These are phyloP conservation scores for Lepidocolaptes lacrymiger DNA, from an alignment of 2,797 vertebrate genomes.

Conservation along the genomic window DNA sequence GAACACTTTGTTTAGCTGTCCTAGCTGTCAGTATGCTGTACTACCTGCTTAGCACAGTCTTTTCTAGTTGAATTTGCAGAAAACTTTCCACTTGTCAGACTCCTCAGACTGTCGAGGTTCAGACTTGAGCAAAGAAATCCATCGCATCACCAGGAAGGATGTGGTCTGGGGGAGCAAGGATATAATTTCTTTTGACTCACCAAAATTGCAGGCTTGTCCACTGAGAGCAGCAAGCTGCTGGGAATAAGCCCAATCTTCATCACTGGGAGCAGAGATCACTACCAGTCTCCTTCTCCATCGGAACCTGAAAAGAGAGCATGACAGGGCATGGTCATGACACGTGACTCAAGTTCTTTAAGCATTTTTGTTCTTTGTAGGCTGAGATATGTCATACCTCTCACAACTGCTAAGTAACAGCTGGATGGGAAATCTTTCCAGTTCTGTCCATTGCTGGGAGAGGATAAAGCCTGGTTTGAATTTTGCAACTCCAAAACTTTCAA, in stretches of 20 bases:
- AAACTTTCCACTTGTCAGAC: not conserved
- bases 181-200: slow-evolving; percentile 79
- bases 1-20: not conserved
- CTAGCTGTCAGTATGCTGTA: not conserved
- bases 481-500: not conserved
- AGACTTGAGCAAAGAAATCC: not conserved
- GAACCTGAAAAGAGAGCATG: slow-evolving; percentile 80
- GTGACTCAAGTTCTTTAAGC: not conserved
- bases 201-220: slow-evolving; percentile 98
- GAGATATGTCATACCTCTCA: not conserved
- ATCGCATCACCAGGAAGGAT: slow-evolving; percentile 56
- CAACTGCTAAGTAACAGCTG: not conserved
- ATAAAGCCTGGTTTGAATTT: not conserved
- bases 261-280: slow-evolving; percentile 93
- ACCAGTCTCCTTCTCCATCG: slow-evolving; percentile 95
- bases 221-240: slow-evolving; percentile 93
- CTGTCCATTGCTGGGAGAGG: not conserved
- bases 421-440: slow-evolving; percentile 1
- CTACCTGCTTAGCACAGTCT: not conserved
- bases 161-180: slow-evolving; percentile 33
- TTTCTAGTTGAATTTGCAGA: not conserved
- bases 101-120: not conserved
- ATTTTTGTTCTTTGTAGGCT: not conserved
- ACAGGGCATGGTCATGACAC: not conserved
- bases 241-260: slow-evolving; percentile 98